A percentile compares a stretch with the other conserved stretches of the same genome.
Evolutionary conservation across 2,888 invertebrate genomes (phyloP).

Genomic region (Emmelina monodactyla): DNA sequence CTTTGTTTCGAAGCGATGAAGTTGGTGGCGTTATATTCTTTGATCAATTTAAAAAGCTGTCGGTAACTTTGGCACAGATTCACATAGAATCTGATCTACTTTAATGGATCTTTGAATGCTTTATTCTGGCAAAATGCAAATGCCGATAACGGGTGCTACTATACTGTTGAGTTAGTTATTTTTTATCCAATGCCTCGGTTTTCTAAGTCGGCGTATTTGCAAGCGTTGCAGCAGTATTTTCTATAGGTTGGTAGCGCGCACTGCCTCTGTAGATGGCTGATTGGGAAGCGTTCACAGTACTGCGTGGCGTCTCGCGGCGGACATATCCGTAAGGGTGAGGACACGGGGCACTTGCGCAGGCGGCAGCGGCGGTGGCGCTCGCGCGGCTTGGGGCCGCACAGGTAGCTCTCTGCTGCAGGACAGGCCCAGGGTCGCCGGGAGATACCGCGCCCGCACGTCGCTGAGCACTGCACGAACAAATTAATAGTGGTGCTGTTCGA

Average conservation of each 20-base stretch:
- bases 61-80: too few species aligned
- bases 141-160: background rate
- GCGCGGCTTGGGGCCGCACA: conserved; percentile 63
- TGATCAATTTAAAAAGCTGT: too few species aligned
- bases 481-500: too few species aligned
- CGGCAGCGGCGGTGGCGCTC: conserved; percentile 61
- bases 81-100: too few species aligned
- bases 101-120: background rate
- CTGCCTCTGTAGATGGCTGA: conserved; percentile 49
- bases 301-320: conserved; percentile 42
- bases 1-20: too few species aligned
- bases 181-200: conserved; percentile 10
- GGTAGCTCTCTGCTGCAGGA: conserved; percentile 48
- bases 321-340: conserved; percentile 24
- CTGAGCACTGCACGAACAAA: conserved; percentile 74
- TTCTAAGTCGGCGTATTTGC: conserved; percentile 26
- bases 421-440: conserved; percentile 63
- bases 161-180: background rate
- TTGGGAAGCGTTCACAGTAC: conserved; percentile 52
- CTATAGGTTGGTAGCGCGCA: conserved; percentile 66
- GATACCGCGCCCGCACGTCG: conserved; percentile 66
- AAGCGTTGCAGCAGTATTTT: conserved; percentile 67
- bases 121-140: background rate
- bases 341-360: conserved; percentile 32
- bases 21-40: too few species aligned